Evolutionary conservation across 2,113 vertebrate species (phyloP), one percentile per base, ranked within the genome.

Genomic region (Chunga burmeisteri): DNA sequence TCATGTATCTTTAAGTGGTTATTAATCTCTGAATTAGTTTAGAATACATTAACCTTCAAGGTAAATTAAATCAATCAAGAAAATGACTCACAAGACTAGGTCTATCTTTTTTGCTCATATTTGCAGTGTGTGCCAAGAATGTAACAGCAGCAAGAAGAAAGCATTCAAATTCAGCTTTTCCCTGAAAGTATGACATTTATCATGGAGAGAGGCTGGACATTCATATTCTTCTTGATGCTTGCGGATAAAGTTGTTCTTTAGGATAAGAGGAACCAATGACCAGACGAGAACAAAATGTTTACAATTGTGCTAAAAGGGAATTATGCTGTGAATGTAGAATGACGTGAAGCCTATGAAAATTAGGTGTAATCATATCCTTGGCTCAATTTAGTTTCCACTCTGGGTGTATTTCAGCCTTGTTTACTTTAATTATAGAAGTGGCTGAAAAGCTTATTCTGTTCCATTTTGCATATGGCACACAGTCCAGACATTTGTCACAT

Each of bases 41-140:
- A 96, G 98, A 98, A 98, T 98, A 93, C 96, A 98, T 98, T 98
- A 98, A 98, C 98, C 98, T 98, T 98, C 98, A 98, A 97, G 98
- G 96, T 95, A 98, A 98, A 98, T 98, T 97, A 98, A 95, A 98
- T 98, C 97, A 98, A 97, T 98, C 97, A 97, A 83, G 96, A 94
- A 97, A 97, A 98, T 91, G 88, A 98, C 95, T 98, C 96, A 94
- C 66, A 91, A 94, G 81, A 61, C 63, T 86, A 82, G 73, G 50
- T 80, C 88, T 94, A n/a, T 86, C 89, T 97, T 95, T 95, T 96
- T 85, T 92, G 38, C 38, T 86, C 63, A 50, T 30, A 95, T 86
- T 73, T 10, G 7, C 56, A 36, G 56, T 21, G 44, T 47, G 90
- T 65, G 74, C 75, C 77, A 93, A 46, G 96, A 93, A 96, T 52